Percentiles rank a stretch among this genome's conserved stretches.
phyloP scores from a whole-genome alignment of 2,797 vertebrate species.

The Helarctos malayanus region DNA sequence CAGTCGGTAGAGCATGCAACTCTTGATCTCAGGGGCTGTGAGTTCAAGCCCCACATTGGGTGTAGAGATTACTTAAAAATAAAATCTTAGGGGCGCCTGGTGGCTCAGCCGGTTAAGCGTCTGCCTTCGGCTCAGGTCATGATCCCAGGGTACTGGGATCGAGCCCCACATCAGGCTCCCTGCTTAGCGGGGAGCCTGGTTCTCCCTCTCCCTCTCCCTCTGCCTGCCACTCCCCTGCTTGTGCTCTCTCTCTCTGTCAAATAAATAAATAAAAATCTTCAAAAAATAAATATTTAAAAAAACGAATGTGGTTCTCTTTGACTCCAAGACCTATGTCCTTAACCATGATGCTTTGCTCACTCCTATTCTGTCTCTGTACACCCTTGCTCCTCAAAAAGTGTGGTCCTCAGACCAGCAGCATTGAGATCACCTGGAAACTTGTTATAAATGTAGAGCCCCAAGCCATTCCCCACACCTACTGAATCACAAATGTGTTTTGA shows the following conservation, averaged over 20 bases:
- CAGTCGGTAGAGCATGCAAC: not conserved
- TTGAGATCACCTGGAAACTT: not conserved
- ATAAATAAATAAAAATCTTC: too few relatives aligned
- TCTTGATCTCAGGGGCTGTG: not conserved
- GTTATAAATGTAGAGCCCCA: not conserved
- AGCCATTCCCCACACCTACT: not conserved
- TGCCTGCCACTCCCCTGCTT: too few relatives aligned
- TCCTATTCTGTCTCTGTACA: not conserved
- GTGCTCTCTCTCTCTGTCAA: too few relatives aligned
- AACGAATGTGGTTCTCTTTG: not conserved
- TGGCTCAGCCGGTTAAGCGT: too few relatives aligned
- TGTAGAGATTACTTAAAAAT: not conserved
- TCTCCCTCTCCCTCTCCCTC: too few relatives aligned
- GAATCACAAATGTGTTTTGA: conserved; percentile 5
- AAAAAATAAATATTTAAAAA: not conserved
- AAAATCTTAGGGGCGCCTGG: not conserved
- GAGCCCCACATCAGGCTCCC: too few relatives aligned
- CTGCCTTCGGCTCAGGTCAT: too few relatives aligned
- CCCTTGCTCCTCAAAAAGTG: not conserved
- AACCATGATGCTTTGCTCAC: not conserved
- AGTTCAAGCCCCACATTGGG: not conserved
- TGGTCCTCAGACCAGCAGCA: not conserved
- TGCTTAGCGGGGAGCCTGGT: too few relatives aligned
- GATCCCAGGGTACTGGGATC: too few relatives aligned
- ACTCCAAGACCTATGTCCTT: not conserved